A percentile compares a stretch with the other conserved stretches of the same genome.
These are phyloP conservation scores for Tauraco hartlaubi DNA, from an alignment of 2,797 vertebrate genomes.

Conservation along the genomic window DNA sequence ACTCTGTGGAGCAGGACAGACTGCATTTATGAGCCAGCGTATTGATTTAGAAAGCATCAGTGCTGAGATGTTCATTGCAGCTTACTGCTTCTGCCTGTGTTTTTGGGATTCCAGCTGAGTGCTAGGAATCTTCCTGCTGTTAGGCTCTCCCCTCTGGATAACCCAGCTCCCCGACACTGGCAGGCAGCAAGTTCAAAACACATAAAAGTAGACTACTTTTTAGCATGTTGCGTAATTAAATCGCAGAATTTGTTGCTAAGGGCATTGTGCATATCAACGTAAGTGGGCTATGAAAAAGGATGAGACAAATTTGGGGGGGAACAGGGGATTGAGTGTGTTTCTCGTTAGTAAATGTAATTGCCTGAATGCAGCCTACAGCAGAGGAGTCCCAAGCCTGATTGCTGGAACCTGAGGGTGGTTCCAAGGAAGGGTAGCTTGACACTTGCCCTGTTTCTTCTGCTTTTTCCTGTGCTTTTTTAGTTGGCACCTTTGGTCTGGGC, in stretches of 20 bases:
- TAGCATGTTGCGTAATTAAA: neutral
- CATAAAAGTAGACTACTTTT: neutral
- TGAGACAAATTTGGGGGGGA: neutral
- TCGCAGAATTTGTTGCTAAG: neutral
- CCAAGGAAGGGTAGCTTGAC: neutral
- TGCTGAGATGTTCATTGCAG: neutral
- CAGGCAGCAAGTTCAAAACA: neutral
- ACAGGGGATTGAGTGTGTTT: neutral
- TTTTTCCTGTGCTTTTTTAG: rapidly evolving
- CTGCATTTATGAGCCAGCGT: neutral
- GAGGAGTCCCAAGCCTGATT: neutral
- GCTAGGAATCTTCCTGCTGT: neutral
- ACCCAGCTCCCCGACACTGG: neutral
- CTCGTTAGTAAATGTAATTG: neutral
- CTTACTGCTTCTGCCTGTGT: neutral
- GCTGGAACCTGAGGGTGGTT: neutral
- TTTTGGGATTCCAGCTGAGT: neutral
- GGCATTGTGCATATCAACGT: neutral
- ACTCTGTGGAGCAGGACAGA: neutral
- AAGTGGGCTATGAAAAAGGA: neutral
- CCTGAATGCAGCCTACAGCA: neutral
- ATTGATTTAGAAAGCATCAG: neutral
- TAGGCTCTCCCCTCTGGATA: neutral
- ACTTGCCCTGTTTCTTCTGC: neutral
- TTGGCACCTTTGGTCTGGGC: neutral